Percentiles rank a stretch among this genome's conserved stretches.
phyloP scores from a whole-genome alignment of 35 echinoderm and acorn worm genomes.

The Anneissia japonica region DNA sequence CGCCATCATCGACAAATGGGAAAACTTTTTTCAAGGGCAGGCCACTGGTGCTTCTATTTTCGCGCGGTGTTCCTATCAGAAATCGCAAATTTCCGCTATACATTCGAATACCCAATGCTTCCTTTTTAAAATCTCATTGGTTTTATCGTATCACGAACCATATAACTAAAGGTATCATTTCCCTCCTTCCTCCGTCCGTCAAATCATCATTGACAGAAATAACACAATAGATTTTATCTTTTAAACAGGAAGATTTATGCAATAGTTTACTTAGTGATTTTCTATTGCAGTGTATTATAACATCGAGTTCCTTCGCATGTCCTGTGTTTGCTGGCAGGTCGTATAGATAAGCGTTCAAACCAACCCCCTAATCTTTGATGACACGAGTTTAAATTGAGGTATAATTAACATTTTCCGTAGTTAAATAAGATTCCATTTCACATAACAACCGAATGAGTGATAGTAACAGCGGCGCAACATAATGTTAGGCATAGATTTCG shows the following conservation, averaged over 20 bases:
- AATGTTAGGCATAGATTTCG: too few species aligned
- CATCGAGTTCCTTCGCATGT: not conserved
- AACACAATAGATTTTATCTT: not conserved
- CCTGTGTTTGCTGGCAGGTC: not conserved
- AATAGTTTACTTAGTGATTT: not conserved
- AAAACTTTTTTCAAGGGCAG: not conserved
- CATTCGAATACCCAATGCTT: not conserved
- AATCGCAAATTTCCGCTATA: not conserved
- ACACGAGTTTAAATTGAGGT: not conserved
- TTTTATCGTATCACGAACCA: not conserved
- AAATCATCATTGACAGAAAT: not conserved
- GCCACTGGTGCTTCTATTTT: not conserved
- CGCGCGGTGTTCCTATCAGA: not conserved
- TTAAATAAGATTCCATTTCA: not conserved
- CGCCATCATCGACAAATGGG: not conserved
- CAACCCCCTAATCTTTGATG: not conserved
- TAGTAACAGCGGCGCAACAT: not conserved
- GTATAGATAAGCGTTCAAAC: not conserved
- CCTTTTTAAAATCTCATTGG: not conserved
- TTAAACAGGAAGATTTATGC: not conserved
- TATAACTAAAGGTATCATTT: not conserved
- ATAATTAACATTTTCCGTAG: not conserved
- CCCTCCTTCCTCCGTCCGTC: not conserved
- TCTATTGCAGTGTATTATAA: not conserved
- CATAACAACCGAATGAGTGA: not conserved